Evolutionary conservation across 2,888 invertebrate genomes (phyloP), one percentile per base, ranked within the genome.

Genomic region (Mycalesis mineus): DNA sequence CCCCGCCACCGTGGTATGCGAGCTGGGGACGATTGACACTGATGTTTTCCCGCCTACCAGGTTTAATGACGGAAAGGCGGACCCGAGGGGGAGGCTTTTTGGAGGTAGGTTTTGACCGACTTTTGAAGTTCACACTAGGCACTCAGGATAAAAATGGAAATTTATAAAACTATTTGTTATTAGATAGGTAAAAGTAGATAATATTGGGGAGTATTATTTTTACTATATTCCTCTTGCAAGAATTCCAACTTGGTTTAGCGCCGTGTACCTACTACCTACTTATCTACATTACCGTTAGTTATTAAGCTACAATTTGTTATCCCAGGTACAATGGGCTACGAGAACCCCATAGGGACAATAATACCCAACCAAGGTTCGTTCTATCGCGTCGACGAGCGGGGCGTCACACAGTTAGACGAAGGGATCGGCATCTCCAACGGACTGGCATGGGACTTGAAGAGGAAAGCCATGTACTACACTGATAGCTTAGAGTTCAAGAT

Each of bases 51-150:
- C 84, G 0, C 81, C 70, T 7, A 93, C 92, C 71, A 88, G 94
- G 64, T 88, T 95, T 66, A 96, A 96, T 69, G 96, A 96, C 72
- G 95, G 92, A 37, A 96, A 96, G 82, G 93, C 93, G 49, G 95
- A 96, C 79, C 92, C 93, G 2, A 80, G 80, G 11, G 95, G 96
- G 22, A 88, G 95, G 49, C 79, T 96, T 28, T 95, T 93, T 90
- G 93, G 93, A 66, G 95, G 95, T 88, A n/a, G n/a, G n/a, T n/a
- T n/a, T n/a, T n/a, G n/a, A 22, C 22, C 22, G 5, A 22, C 22
- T 22, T 22, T 22, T 22, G 22, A 22, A 22, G 5, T 22, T 22
- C n/a, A n/a, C n/a, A n/a, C n/a, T n/a, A n/a, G n/a, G n/a, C n/a
- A n/a, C n/a, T n/a, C n/a, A n/a, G n/a, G n/a, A n/a, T n/a, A n/a